Conservation (phyloP, 1,140 invertebrate species). For the Epicauta chinensis region DNA sequence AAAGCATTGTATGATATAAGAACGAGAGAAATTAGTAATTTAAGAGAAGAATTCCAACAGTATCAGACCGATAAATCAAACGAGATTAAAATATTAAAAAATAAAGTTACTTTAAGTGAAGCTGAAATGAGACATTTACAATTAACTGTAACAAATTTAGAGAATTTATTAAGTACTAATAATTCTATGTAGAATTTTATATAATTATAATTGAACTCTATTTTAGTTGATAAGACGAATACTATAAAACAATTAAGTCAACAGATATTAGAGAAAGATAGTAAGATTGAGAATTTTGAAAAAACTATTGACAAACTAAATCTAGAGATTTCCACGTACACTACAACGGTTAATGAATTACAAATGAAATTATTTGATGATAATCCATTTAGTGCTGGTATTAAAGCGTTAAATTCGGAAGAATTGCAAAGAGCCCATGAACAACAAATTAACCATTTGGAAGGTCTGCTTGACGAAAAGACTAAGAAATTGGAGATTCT, state of each 20-base stretch:
- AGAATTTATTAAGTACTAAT: slow-evolving; percentile 31
- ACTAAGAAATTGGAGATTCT: slow-evolving; percentile 22
- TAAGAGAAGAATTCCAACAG: slow-evolving; percentile 33
- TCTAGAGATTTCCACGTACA: slow-evolving; percentile 24
- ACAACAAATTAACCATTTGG: slow-evolving; percentile 27
- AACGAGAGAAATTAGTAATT: slow-evolving; percentile 34
- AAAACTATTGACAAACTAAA: slow-evolving; percentile 23
- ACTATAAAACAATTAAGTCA: slow-evolving; percentile 21
- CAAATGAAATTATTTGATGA: slow-evolving; percentile 28
- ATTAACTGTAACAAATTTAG: slow-evolving; percentile 29
- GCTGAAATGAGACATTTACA: slow-evolving; percentile 29
- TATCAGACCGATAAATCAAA: slow-evolving; percentile 25
- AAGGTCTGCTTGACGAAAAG: slow-evolving; percentile 24
- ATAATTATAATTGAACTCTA: slow-evolving; percentile 1
- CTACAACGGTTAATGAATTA: slow-evolving; percentile 26
- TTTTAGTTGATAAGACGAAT: slow-evolving; percentile 31
- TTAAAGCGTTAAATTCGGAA: slow-evolving; percentile 25
- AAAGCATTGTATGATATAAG: slow-evolving; percentile 40
- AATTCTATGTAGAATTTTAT: not conserved
- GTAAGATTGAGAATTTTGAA: slow-evolving; percentile 21
- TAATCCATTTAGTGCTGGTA: slow-evolving; percentile 24
- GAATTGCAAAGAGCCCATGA: slow-evolving; percentile 28
- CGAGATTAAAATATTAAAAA: slow-evolving; percentile 31
- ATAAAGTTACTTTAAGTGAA: slow-evolving; percentile 29
- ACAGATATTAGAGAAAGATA: slow-evolving; percentile 16